Evolutionary conservation across 2,113 vertebrate species (phyloP).

Genomic region (Tauraco erythrolophus): DNA sequence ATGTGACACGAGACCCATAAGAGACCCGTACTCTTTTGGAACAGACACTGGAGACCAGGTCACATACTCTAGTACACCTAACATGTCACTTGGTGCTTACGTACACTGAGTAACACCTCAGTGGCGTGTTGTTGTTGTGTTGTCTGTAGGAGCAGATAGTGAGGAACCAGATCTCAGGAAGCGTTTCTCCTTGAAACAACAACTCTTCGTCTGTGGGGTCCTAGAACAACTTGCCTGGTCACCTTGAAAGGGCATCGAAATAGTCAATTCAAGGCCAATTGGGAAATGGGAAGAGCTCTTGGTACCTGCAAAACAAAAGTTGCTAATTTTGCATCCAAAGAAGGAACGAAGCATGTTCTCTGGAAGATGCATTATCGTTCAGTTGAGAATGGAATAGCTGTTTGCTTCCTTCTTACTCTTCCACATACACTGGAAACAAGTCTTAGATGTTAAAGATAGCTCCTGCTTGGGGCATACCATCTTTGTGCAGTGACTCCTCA

Average conservation of each 20-base stretch:
- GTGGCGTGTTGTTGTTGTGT: background rate
- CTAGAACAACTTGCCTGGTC: background rate
- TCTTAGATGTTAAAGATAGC: background rate
- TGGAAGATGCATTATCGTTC: background rate
- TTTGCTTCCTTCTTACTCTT: background rate
- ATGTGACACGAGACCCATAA: background rate
- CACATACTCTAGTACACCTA: background rate
- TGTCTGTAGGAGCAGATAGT: background rate
- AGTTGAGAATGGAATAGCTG: background rate
- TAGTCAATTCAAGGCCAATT: background rate
- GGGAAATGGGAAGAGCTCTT: background rate
- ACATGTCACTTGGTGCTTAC: background rate
- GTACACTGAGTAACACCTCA: fast-evolving
- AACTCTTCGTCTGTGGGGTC: background rate
- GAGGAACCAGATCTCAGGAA: background rate
- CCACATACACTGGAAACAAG: background rate
- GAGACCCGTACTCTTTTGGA: background rate
- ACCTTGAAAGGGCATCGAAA: background rate
- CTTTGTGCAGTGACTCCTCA: background rate
- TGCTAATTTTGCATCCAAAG: background rate
- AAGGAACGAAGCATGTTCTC: background rate
- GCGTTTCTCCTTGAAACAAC: background rate
- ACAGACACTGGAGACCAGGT: background rate
- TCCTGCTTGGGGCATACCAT: background rate
- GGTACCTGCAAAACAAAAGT: background rate